Evolutionary conservation across 2,113 vertebrate species (phyloP).

Genomic region (Formicarius rufipectus): DNA sequence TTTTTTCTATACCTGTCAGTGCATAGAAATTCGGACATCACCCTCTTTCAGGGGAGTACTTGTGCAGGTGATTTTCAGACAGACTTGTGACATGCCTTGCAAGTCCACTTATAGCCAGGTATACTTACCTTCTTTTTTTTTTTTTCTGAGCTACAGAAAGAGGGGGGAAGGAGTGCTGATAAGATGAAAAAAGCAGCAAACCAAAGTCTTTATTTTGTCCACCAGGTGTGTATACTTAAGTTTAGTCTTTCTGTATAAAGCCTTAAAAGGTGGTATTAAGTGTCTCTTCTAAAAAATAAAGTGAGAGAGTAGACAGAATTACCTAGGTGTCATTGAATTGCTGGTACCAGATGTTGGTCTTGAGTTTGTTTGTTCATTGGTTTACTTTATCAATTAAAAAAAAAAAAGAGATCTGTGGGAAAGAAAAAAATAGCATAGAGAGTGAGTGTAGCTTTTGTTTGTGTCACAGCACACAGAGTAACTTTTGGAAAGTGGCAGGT

Average conservation of each 20-base stretch:
- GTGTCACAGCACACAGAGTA: not conserved
- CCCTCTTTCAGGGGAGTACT: not conserved
- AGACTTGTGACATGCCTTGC: not conserved
- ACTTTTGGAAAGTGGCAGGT: not conserved
- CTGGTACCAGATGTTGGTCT: not conserved
- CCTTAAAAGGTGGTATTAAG: not conserved
- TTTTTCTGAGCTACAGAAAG: not conserved
- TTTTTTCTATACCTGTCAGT: not conserved
- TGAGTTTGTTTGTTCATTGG: not conserved
- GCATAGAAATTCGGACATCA: not conserved
- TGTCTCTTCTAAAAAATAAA: not conserved
- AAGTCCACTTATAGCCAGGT: not conserved
- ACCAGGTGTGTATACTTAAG: not conserved
- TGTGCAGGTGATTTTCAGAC: not conserved
- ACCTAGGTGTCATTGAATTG: not conserved
- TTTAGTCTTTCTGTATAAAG: not conserved
- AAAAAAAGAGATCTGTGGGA: rapidly evolving
- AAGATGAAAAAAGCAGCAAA: not conserved
- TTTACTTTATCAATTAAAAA: not conserved
- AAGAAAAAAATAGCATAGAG: not conserved
- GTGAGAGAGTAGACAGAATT: not conserved
- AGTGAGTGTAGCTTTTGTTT: not conserved
- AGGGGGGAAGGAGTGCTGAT: not conserved
- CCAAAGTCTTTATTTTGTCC: not conserved
- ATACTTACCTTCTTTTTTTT: not conserved